Evolutionary conservation across 2,888 invertebrate genomes (phyloP).

Genomic region (Euphydryas editha): DNA sequence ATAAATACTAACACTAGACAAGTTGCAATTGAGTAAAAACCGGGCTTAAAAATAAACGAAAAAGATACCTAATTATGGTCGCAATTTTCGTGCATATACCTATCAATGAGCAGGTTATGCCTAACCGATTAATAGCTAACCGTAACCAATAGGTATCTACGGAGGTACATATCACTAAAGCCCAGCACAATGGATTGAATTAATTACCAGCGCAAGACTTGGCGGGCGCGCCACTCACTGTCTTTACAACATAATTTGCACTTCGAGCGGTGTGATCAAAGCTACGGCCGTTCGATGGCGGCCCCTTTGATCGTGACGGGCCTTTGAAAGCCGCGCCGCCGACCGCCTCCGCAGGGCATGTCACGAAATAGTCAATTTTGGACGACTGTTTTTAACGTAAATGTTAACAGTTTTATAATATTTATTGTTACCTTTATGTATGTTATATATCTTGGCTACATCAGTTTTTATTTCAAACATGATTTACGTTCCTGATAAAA

Average conservation of each 20-base stretch:
- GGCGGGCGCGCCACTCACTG: constrained; percentile 76
- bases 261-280: constrained; percentile 83
- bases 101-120: neutral
- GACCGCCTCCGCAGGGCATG: constrained; percentile 75
- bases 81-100: too few relatives aligned
- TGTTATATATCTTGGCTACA: too few relatives aligned
- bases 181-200: constrained; percentile 60
- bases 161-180: constrained; percentile 10
- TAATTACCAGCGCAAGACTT: constrained; percentile 76
- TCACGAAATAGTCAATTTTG: constrained; percentile 79
- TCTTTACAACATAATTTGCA: constrained; percentile 85
- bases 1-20: neutral
- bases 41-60: neutral
- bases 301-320: constrained; percentile 80
- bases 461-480: too few relatives aligned
- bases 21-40: neutral
- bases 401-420: constrained; percentile 29
- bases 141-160: too few relatives aligned
- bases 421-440: constrained; percentile 7
- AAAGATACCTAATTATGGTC: neutral
- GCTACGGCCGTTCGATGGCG: constrained; percentile 74
- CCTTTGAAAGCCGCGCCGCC: constrained; percentile 68
- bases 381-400: constrained; percentile 64
- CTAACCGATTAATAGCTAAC: constrained; percentile 9
- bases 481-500: too few relatives aligned